phyloP scores from a whole-genome alignment of 2,888 invertebrate species.

The Clepsis dumicolana region DNA sequence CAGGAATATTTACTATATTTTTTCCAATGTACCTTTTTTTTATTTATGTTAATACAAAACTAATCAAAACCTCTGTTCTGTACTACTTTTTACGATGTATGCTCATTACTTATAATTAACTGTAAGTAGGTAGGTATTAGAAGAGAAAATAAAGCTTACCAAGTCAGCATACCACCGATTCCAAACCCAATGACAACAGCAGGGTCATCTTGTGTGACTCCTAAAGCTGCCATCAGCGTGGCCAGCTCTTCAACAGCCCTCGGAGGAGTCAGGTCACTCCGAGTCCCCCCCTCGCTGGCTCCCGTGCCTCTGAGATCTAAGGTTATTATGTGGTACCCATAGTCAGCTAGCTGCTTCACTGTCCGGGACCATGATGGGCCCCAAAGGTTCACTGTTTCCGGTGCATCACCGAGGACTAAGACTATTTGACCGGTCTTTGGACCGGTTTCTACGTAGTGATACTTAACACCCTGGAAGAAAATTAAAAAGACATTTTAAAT shows the following conservation, averaged over 20 bases:
- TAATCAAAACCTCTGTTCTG: too few species aligned
- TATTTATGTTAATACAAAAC: too few species aligned
- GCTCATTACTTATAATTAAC: too few species aligned
- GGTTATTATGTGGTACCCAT: conserved; percentile 71
- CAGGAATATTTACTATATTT: too few species aligned
- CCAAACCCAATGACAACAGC: conserved; percentile 78
- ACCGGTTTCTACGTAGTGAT: conserved; percentile 80
- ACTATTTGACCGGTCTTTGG: conserved; percentile 68
- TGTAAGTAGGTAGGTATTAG: too few species aligned
- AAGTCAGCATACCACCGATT: conserved; percentile 79
- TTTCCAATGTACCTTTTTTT: too few species aligned
- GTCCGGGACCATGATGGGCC: conserved; percentile 70
- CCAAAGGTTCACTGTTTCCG: conserved; percentile 71
- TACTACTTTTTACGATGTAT: too few species aligned
- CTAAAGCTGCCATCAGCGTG: conserved; percentile 68
- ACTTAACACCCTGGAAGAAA: conserved; percentile 75
- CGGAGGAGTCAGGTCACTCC: conserved; percentile 72
- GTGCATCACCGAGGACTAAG: conserved; percentile 76
- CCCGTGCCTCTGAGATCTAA: conserved; percentile 78
- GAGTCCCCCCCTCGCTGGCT: conserved; percentile 72
- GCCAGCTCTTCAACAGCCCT: conserved; percentile 72
- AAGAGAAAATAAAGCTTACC: conserved; percentile 70
- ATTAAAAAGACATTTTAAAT: too few species aligned
- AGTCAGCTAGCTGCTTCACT: conserved; percentile 65
- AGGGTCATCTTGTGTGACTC: conserved; percentile 66